Percentiles rank a stretch among this genome's conserved stretches.
phyloP scores from a whole-genome alignment of 2,797 vertebrate genomes.

The Aselliscus stoliczkanus region DNA sequence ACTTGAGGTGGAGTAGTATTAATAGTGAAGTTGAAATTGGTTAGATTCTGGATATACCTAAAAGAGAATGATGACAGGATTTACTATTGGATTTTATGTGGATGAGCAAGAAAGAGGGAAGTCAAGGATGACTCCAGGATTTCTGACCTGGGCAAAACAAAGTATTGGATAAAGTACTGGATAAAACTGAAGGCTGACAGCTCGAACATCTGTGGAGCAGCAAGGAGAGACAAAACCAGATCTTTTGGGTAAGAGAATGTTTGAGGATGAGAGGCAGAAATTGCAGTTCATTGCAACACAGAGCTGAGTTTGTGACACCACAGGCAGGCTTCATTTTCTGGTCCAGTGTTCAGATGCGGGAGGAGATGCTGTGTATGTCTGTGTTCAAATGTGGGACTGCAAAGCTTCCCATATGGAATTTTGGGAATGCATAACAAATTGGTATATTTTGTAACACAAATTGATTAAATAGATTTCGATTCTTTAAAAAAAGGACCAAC shows the following conservation, averaged over 20 bases:
- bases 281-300: neutral
- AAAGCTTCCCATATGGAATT: neutral
- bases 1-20: neutral
- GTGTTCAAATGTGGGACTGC: neutral
- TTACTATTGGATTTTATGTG: neutral
- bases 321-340: accelerated
- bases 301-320: neutral
- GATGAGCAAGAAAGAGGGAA: neutral
- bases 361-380: neutral
- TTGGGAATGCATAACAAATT: neutral
- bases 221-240: neutral
- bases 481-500: neutral
- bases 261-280: neutral
- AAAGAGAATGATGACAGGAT: neutral
- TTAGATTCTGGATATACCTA: neutral
- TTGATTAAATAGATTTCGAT: neutral
- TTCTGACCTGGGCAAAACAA: neutral
- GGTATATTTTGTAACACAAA: neutral
- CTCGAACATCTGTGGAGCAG: neutral
- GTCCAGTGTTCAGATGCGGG: neutral
- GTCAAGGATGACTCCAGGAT: neutral
- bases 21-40: neutral
- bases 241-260: neutral
- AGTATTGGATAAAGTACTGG: neutral
- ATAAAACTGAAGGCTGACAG: neutral